Conservation (phyloP, 2,888 invertebrate genomes). For the Phania funesta region DNA sequence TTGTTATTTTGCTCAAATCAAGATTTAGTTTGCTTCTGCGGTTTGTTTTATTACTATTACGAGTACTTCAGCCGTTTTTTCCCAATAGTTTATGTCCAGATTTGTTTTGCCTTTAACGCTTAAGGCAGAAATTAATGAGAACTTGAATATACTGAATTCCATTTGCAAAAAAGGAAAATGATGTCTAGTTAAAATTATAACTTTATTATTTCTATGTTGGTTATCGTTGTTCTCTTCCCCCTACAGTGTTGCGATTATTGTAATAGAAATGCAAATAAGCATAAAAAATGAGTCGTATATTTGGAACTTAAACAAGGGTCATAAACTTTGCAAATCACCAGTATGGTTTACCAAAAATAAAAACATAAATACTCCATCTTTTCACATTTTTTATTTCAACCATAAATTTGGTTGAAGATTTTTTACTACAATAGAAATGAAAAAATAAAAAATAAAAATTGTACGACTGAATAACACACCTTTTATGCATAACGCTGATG, state of each 20-base stretch:
- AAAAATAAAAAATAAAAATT: conserved; percentile 6
- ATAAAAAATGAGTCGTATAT: conserved; percentile 44
- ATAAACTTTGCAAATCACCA: conserved; percentile 63
- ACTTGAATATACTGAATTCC: conserved; percentile 36
- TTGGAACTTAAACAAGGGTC: conserved; percentile 49
- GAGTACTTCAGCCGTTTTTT: no score
- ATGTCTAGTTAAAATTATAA: conserved; percentile 50
- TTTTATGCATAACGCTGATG: conserved; percentile 10
- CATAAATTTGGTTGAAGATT: conserved; percentile 40
- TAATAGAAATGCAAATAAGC: conserved; percentile 60
- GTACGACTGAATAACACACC: conserved; percentile 31
- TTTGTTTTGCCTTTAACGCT: neutral
- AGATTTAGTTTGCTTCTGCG: neutral
- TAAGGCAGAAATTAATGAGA: conserved; percentile 47
- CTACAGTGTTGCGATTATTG: conserved; percentile 18
- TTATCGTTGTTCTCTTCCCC: conserved; percentile 7
- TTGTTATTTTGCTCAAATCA: conserved; percentile 31
- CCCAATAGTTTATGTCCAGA: neutral
- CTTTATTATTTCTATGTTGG: conserved; percentile 39
- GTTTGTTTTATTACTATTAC: conserved; percentile 10
- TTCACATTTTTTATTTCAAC: conserved; percentile 9
- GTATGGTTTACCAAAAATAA: conserved; percentile 36
- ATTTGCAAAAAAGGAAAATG: conserved; percentile 33
- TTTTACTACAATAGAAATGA: conserved; percentile 16
- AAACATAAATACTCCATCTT: neutral